phyloP scores from a whole-genome alignment of 1,140 invertebrate species.

The Heliconius himera region DNA sequence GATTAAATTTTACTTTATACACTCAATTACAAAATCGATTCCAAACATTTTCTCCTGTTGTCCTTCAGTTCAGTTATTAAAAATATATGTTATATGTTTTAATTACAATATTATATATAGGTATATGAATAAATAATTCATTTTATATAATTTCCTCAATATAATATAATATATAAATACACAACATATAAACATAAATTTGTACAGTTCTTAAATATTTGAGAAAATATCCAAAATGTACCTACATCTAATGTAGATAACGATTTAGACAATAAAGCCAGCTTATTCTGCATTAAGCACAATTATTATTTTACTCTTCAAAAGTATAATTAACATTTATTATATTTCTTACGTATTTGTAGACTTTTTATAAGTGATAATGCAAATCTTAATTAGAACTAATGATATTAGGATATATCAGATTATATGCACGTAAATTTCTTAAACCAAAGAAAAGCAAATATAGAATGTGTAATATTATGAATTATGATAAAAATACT shows the following conservation, averaged over 20 bases:
- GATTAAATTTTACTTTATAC: too few relatives aligned
- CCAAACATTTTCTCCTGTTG: neutral
- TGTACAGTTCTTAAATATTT: neutral
- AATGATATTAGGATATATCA: neutral
- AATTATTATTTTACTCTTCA: too few relatives aligned
- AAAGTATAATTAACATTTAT: neutral
- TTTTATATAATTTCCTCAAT: neutral
- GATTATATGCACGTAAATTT: neutral
- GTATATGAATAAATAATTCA: too few relatives aligned
- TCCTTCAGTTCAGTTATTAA: neutral
- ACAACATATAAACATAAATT: neutral
- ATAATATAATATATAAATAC: neutral
- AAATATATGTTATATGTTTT: too few relatives aligned
- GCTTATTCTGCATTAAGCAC: neutral
- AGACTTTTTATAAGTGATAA: neutral
- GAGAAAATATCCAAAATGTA: neutral
- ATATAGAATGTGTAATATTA: neutral
- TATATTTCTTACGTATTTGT: neutral
- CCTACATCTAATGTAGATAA: neutral
- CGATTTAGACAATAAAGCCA: neutral
- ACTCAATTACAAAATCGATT: neutral
- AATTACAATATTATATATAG: too few relatives aligned
- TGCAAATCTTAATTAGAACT: neutral
- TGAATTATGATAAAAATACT: neutral
- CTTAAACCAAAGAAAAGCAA: neutral